A percentile compares a stretch with the other conserved stretches of the same genome.
phyloP scores from a whole-genome alignment of 2,113 vertebrate species.

The Scomber japonicus region DNA sequence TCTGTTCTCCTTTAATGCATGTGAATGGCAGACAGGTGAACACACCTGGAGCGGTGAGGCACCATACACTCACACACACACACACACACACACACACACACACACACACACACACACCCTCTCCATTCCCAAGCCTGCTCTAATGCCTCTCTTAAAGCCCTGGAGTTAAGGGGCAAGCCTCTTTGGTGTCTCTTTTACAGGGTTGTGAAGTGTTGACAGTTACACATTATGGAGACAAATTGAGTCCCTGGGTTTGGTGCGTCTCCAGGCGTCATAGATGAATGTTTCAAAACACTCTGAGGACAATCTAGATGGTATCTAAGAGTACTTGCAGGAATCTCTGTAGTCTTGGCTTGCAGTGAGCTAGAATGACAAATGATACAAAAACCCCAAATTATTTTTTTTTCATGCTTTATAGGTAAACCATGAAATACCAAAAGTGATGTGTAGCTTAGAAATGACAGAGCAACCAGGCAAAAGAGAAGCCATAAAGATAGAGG shows the following conservation, averaged over 20 bases:
- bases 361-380: slow-evolving; percentile 37
- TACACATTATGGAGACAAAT: slow-evolving; percentile 73
- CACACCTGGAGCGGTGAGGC: slow-evolving; percentile 70
- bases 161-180: slow-evolving; percentile 41
- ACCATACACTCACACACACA: slow-evolving; percentile 4
- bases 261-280: slow-evolving; percentile 44
- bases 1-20: slow-evolving; percentile 65
- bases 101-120: slow-evolving; percentile 3
- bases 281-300: slow-evolving; percentile 48
- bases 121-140: slow-evolving; percentile 19
- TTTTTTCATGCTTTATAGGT: neutral
- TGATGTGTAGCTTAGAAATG: neutral
- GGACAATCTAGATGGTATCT: slow-evolving; percentile 46
- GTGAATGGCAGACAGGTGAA: slow-evolving; percentile 70
- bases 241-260: slow-evolving; percentile 37
- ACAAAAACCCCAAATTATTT: slow-evolving; percentile 15
- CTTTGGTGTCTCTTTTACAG: slow-evolving; percentile 58
- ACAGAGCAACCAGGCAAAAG: neutral
- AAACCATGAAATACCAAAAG: slow-evolving; percentile 10
- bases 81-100: slow-evolving; percentile 16
- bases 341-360: slow-evolving; percentile 22
- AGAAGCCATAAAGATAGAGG: neutral
- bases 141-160: slow-evolving; percentile 47
- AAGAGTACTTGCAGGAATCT: slow-evolving; percentile 27
- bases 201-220: slow-evolving; percentile 71